phyloP scores from a whole-genome alignment of 2,888 invertebrate species.

The Orthosia gracilis region DNA sequence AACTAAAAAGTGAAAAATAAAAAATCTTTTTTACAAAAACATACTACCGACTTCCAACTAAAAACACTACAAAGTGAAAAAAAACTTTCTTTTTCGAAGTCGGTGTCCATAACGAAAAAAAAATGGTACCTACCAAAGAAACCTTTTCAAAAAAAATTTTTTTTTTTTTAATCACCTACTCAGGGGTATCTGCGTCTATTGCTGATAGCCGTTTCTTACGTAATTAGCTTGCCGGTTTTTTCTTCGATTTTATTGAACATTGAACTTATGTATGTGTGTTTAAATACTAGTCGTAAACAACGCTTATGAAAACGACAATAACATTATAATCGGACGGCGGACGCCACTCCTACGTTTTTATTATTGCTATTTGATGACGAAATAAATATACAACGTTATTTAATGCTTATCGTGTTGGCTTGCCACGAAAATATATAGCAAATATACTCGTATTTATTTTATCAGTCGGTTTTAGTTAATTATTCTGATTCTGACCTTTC shows the following conservation, averaged over 20 bases:
- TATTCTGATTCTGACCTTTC: conserved; percentile 9
- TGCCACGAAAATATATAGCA: background rate
- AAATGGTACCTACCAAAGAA: too few relatives aligned
- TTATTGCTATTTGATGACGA: conserved; percentile 28
- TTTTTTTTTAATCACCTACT: too few relatives aligned
- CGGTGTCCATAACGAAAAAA: too few relatives aligned
- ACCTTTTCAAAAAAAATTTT: too few relatives aligned
- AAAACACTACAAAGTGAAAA: too few relatives aligned
- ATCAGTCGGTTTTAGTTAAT: background rate
- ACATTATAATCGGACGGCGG: conserved; percentile 6
- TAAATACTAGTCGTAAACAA: conserved; percentile 23
- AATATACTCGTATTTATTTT: background rate
- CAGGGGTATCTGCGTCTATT: too few relatives aligned
- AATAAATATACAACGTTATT: background rate
- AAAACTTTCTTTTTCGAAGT: too few relatives aligned
- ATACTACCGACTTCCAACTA: too few relatives aligned
- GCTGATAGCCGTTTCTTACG: too few relatives aligned
- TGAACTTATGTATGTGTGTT: conserved; percentile 11
- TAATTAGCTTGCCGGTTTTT: too few relatives aligned
- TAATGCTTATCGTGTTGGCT: background rate
- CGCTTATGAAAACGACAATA: conserved; percentile 19
- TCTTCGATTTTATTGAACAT: background rate
- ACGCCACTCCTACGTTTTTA: conserved; percentile 44
- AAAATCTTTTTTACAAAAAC: too few relatives aligned
- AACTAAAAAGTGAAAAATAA: too few relatives aligned